Conservation (phyloP, 2,888 invertebrate species). For the Polymixis flavicincta region DNA sequence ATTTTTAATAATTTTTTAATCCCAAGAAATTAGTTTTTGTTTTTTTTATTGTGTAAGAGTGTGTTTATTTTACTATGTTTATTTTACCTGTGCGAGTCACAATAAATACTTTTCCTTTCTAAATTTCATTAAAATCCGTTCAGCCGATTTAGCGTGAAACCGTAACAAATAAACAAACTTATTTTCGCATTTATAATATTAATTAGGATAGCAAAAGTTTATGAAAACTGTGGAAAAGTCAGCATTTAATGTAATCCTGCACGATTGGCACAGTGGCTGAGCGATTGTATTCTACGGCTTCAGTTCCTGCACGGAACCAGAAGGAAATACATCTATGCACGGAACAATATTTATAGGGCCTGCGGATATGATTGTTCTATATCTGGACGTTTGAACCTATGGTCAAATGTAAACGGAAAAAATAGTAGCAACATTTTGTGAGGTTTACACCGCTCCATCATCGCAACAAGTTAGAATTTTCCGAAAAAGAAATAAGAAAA, state of each 20-base stretch:
- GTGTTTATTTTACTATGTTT: no score
- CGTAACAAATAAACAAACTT: no score
- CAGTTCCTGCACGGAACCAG: conserved; percentile 46
- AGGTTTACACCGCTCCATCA: not conserved
- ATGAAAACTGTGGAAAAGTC: not conserved
- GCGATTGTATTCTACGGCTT: conserved; percentile 29
- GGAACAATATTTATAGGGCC: conserved; percentile 6
- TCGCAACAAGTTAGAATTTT: not conserved
- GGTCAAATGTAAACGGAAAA: not conserved
- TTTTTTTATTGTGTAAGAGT: no score
- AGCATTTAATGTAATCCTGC: conserved; percentile 28
- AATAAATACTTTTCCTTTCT: no score
- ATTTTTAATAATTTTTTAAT: no score
- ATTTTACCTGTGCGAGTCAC: no score
- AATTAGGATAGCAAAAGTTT: not conserved
- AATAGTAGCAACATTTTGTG: not conserved
- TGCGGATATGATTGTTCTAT: not conserved
- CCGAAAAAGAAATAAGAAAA: not conserved
- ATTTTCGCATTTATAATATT: no score
- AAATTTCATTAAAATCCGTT: no score
- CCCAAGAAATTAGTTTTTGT: no score
- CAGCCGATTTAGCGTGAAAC: no score
- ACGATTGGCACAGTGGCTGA: conserved; percentile 8
- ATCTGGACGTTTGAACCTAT: not conserved
- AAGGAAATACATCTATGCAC: not conserved